These are phyloP conservation scores for Sus cebifrons DNA, from an alignment of 2,797 vertebrate species.

Conservation along the genomic window DNA sequence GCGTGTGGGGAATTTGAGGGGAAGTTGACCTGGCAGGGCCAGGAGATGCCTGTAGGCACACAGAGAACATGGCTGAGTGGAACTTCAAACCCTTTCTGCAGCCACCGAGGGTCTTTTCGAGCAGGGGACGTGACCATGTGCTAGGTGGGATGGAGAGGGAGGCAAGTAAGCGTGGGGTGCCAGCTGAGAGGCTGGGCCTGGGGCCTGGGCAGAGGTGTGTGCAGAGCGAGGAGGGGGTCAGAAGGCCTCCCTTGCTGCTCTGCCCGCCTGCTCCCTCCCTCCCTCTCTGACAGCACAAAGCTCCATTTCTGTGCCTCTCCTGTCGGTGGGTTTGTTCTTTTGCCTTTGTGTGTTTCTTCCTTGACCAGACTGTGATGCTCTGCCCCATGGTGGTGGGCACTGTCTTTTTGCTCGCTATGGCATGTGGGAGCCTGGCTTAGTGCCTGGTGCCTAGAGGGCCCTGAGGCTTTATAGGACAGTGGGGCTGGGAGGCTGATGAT, in stretches of 20 bases:
- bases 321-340: neutral
- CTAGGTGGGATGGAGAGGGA: neutral
- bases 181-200: neutral
- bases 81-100: no score
- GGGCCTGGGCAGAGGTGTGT: no score
- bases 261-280: neutral
- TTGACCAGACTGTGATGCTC: neutral
- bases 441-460: neutral
- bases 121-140: neutral
- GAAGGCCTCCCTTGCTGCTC: neutral
- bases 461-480: neutral
- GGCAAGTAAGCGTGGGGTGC: fast-evolving
- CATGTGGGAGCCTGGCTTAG: neutral
- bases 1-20: neutral
- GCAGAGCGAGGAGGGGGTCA: neutral
- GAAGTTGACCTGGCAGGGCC: neutral
- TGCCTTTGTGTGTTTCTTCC: neutral
- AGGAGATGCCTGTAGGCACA: neutral
- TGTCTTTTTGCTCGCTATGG: neutral
- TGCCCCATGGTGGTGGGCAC: no score
- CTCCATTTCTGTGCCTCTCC: neutral
- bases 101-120: neutral
- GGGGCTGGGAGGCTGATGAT: fast-evolving
- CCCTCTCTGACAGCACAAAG: neutral
- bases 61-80: neutral